A percentile compares a stretch with the other conserved stretches of the same genome.
These are phyloP conservation scores for Chloroceryle inda DNA, from an alignment of 2,797 vertebrate genomes.

Conservation along the genomic window DNA sequence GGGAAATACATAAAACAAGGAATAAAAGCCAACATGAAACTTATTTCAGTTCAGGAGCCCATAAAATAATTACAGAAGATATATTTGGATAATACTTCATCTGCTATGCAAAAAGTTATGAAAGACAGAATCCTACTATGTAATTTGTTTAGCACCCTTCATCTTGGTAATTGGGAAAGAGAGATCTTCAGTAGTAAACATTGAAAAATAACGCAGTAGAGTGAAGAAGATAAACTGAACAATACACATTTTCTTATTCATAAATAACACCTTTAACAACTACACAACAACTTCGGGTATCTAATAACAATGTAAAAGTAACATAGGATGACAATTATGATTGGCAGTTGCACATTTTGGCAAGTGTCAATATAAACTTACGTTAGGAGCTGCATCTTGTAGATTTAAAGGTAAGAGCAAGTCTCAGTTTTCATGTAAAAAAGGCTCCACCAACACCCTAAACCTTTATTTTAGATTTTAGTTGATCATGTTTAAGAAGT, in stretches of 20 bases:
- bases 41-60: neutral
- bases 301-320: neutral
- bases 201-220: neutral
- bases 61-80: neutral
- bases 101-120: neutral
- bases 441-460: neutral
- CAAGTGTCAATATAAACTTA: neutral
- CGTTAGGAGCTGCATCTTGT: neutral
- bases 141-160: neutral
- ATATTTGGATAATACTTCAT: neutral
- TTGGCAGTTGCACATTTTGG: neutral
- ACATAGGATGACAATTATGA: neutral
- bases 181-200: neutral
- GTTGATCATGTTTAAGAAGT: neutral
- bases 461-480: neutral
- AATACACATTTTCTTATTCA: neutral
- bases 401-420: neutral
- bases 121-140: neutral
- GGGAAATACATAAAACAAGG: neutral
- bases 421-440: neutral
- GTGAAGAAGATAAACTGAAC: neutral
- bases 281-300: neutral
- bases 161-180: neutral
- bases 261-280: neutral
- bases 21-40: neutral